phyloP scores from a whole-genome alignment of 2,888 invertebrate genomes.

The Cephus spinipes region DNA sequence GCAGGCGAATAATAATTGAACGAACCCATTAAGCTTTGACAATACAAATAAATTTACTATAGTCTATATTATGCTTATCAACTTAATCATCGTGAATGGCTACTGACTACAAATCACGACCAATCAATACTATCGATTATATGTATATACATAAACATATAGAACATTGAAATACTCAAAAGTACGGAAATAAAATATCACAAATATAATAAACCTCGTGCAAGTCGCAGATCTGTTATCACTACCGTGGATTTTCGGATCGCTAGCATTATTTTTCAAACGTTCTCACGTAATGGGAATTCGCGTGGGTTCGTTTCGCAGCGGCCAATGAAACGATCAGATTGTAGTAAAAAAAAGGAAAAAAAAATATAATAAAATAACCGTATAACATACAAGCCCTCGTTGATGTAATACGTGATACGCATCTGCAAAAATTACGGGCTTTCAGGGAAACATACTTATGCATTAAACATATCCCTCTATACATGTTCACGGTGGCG shows the following conservation, averaged over 20 bases:
- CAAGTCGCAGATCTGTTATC: no score
- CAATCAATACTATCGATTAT: background rate
- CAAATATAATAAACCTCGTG: no score
- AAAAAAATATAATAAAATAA: background rate
- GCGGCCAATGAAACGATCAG: background rate
- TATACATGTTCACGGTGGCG: background rate
- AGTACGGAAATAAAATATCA: background rate
- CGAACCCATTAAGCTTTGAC: background rate
- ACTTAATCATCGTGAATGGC: background rate
- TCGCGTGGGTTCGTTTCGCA: conserved; percentile 6
- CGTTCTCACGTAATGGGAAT: conserved; percentile 27
- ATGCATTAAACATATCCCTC: background rate
- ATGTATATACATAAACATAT: background rate
- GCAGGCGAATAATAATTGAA: no score
- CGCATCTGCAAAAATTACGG: background rate
- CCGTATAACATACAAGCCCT: background rate
- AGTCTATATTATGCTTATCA: background rate
- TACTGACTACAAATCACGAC: background rate
- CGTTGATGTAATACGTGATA: background rate
- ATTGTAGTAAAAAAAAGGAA: background rate
- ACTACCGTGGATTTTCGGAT: no score
- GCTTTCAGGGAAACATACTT: background rate
- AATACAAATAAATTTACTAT: background rate
- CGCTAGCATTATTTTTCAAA: conserved; percentile 14
- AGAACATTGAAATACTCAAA: background rate